Evolutionary conservation across 2,113 vertebrate species (phyloP).

Genomic region (Calypte anna): DNA sequence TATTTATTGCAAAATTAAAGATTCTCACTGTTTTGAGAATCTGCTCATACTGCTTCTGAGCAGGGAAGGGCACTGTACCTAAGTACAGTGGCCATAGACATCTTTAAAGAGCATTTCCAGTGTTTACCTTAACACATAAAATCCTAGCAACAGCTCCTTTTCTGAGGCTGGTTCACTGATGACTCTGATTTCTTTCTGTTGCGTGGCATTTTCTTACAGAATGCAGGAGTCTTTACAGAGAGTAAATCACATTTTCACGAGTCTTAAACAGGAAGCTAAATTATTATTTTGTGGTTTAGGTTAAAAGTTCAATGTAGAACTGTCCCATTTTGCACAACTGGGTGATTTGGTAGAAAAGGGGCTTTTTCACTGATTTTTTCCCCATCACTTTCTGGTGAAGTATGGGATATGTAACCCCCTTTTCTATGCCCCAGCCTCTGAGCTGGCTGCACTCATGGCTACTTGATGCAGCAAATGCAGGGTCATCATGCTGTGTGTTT

Average conservation of each 20-base stretch:
- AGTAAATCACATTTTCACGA: neutral
- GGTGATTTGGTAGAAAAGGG: neutral
- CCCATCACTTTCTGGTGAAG: neutral
- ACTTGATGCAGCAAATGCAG: neutral
- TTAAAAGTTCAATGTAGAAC: neutral
- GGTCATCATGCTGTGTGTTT: rapidly evolving
- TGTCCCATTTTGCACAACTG: neutral
- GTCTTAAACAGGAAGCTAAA: neutral
- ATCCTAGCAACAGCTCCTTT: neutral
- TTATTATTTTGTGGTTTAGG: neutral
- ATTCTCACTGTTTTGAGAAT: neutral
- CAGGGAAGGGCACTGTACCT: neutral
- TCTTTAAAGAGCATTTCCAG: neutral
- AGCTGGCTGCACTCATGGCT: neutral
- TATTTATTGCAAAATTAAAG: neutral
- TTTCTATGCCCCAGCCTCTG: neutral
- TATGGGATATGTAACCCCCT: neutral
- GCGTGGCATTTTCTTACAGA: neutral
- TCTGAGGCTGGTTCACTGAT: neutral
- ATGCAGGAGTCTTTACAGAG: neutral
- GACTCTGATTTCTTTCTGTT: neutral
- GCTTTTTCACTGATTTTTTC: neutral
- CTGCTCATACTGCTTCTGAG: neutral
- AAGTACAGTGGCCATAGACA: neutral
- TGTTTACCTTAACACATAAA: neutral